phyloP scores from a whole-genome alignment of 2,797 vertebrate genomes.

The Labroides dimidiatus region DNA sequence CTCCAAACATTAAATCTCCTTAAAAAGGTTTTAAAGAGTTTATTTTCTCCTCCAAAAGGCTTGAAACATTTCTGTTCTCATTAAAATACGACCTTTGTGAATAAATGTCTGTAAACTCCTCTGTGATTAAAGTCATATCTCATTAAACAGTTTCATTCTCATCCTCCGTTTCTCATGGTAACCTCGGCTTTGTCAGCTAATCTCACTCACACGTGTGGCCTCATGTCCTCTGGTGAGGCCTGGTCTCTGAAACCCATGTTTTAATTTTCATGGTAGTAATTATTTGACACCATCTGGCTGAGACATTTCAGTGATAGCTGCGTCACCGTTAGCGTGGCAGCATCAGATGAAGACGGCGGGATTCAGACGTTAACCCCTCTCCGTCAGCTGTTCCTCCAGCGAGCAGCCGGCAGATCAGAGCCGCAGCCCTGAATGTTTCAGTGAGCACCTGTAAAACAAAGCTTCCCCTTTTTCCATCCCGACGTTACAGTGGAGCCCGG shows the following conservation, averaged over 20 bases:
- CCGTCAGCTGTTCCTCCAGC: conserved; percentile 2
- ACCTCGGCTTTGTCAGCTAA: not conserved
- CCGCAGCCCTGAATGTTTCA: conserved; percentile 10
- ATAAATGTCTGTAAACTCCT: too few species aligned
- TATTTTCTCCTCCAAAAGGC: not conserved
- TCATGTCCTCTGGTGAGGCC: not conserved
- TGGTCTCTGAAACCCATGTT: not conserved
- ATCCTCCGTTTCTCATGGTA: not conserved
- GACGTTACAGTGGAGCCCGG: conserved; percentile 31
- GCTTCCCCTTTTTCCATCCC: conserved; percentile 36
- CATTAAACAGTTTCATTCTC: not conserved
- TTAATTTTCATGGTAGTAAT: not conserved
- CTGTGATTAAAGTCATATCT: not conserved
- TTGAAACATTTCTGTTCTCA: not conserved
- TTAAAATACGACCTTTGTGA: not conserved
- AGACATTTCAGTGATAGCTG: not conserved
- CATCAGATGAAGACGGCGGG: not conserved
- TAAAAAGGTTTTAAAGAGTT: too few species aligned
- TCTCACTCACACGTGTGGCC: not conserved
- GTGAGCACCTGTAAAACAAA: conserved; percentile 44
- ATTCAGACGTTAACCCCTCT: not conserved
- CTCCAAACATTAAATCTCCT: too few species aligned
- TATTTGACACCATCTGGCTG: not conserved
- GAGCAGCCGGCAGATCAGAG: conserved; percentile 35
- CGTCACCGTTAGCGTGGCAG: not conserved